A percentile compares a stretch with the other conserved stretches of the same genome.
Evolutionary conservation across 1,140 invertebrate genomes (phyloP).

Genomic region (Pseudomyrmex gracilis): DNA sequence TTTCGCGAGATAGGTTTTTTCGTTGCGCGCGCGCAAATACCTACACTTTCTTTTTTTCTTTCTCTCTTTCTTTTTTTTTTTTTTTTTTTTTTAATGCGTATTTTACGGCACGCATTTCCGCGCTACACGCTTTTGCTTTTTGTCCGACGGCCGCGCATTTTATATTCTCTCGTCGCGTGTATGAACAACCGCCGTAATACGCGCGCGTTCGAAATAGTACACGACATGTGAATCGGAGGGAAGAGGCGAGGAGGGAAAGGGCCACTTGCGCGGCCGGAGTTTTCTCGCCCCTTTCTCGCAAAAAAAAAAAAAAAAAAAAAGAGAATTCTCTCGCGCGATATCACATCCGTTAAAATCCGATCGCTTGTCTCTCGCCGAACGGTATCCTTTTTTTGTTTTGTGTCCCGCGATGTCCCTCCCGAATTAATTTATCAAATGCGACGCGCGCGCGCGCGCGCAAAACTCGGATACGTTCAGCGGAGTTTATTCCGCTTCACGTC

Average conservation of each 20-base stretch:
- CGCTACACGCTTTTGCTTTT: slow-evolving; percentile 73
- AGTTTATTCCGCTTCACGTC: slow-evolving; percentile 17
- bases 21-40: slow-evolving; percentile 3
- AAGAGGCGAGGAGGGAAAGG: background rate
- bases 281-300: background rate
- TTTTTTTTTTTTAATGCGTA: slow-evolving; percentile 57
- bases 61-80: slow-evolving; percentile 23
- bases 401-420: slow-evolving; percentile 14
- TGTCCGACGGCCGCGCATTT: slow-evolving; percentile 67
- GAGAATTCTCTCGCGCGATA: no score
- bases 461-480: background rate
- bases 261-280: background rate
- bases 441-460: background rate
- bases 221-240: background rate
- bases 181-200: slow-evolving; percentile 20
- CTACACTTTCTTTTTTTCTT: background rate
- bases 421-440: slow-evolving; percentile 45
- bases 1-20: slow-evolving; percentile 21
- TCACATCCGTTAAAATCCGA: background rate
- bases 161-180: slow-evolving; percentile 29
- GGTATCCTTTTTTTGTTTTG: slow-evolving; percentile 10
- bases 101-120: slow-evolving; percentile 68
- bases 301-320: no score
- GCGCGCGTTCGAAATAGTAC: slow-evolving; percentile 13
- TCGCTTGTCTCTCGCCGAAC: background rate